These are phyloP conservation scores for Bombus terrestris DNA, from an alignment of 1,140 invertebrate species.

Conservation along the genomic window DNA sequence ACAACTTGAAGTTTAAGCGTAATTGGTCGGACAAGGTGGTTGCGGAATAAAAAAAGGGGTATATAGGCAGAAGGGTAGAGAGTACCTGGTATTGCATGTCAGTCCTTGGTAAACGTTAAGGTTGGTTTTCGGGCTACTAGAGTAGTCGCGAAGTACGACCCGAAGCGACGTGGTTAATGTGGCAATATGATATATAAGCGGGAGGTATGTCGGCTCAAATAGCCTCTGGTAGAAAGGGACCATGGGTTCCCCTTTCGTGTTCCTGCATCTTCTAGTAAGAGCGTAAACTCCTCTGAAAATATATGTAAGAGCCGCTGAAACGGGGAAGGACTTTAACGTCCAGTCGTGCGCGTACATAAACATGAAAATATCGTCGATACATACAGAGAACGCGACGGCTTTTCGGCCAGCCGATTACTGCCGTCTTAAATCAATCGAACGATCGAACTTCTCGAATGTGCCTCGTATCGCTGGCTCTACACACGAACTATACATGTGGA, in stretches of 20 bases:
- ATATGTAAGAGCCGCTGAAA: slow-evolving; percentile 66
- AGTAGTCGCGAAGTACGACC: slow-evolving; percentile 64
- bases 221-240: slow-evolving; percentile 57
- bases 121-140: slow-evolving; percentile 62
- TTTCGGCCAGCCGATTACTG: slow-evolving; percentile 68
- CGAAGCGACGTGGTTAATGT: slow-evolving; percentile 71
- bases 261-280: slow-evolving; percentile 40
- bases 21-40: too few species aligned
- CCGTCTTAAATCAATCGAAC: slow-evolving; percentile 72
- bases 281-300: slow-evolving; percentile 53
- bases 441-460: slow-evolving; percentile 50
- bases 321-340: slow-evolving; percentile 66
- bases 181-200: slow-evolving; percentile 73
- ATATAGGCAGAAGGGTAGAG: slow-evolving; percentile 4
- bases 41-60: slow-evolving; percentile 8
- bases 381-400: slow-evolving; percentile 31
- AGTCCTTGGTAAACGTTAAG: slow-evolving; percentile 40
- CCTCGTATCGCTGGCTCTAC: slow-evolving; percentile 7
- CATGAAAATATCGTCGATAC: slow-evolving; percentile 66
- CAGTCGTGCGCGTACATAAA: slow-evolving; percentile 63
- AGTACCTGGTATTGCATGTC: slow-evolving; percentile 42
- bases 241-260: slow-evolving; percentile 40
- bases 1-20: too few species aligned
- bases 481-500: not conserved
- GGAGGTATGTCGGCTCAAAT: slow-evolving; percentile 62